These are phyloP conservation scores for Notarius quadriscutis DNA, from an alignment of 2,113 vertebrate genomes.

Conservation along the genomic window DNA sequence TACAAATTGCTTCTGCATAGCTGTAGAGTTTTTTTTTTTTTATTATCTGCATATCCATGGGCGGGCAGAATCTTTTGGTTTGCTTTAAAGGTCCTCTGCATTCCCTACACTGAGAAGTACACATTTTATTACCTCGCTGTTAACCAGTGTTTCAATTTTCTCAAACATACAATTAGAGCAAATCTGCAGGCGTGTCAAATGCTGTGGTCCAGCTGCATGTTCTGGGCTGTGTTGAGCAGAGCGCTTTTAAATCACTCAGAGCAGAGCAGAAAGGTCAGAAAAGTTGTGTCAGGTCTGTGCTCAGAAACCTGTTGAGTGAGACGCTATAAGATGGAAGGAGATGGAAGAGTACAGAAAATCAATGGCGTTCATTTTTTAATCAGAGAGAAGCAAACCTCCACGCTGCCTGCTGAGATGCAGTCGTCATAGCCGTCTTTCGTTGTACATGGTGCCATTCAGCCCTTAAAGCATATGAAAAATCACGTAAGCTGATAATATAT, in stretches of 20 bases:
- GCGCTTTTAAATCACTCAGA: slow-evolving; percentile 26
- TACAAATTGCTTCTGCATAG: slow-evolving; percentile 53
- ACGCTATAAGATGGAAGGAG: slow-evolving; percentile 47
- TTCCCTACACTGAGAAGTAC: slow-evolving; percentile 20
- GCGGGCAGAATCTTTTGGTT: slow-evolving; percentile 44
- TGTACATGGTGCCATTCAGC: slow-evolving; percentile 11
- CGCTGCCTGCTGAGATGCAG: slow-evolving; percentile 48
- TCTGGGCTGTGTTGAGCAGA: slow-evolving; percentile 18
- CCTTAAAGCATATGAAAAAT: neutral
- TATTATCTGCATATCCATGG: slow-evolving; percentile 25
- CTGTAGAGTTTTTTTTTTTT: neutral
- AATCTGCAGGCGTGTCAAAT: slow-evolving; percentile 22
- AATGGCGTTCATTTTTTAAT: slow-evolving; percentile 47
- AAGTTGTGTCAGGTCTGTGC: slow-evolving; percentile 25
- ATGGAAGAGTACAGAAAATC: slow-evolving; percentile 45
- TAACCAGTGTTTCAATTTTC: slow-evolving; percentile 9
- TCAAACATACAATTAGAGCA: slow-evolving; percentile 37
- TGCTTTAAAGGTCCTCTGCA: slow-evolving; percentile 38
- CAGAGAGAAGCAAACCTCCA: slow-evolving; percentile 36
- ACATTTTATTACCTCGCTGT: slow-evolving; percentile 3
- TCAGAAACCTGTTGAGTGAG: slow-evolving; percentile 50
- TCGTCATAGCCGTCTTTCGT: slow-evolving; percentile 37
- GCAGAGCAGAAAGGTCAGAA: slow-evolving; percentile 28
- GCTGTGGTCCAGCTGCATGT: slow-evolving; percentile 16
- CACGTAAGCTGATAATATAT: neutral